phyloP scores from a whole-genome alignment of 2,888 invertebrate genomes.

The Synergus laeviventris region DNA sequence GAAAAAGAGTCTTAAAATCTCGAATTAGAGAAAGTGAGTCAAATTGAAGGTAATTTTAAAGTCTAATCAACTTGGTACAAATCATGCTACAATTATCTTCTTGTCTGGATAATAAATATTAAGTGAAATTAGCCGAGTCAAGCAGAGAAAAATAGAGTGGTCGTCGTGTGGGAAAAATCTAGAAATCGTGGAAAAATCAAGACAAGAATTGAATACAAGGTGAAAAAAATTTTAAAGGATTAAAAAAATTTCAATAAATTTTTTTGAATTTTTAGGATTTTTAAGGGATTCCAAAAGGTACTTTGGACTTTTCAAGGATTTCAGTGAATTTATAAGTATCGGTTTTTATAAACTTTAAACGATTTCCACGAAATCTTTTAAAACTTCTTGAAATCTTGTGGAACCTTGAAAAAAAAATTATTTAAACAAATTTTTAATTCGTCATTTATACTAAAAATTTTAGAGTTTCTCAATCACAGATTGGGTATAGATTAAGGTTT shows the following conservation, averaged over 20 bases:
- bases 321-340: no score
- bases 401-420: background rate
- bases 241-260: no score
- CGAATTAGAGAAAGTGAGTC: background rate
- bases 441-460: background rate
- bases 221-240: no score
- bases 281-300: no score
- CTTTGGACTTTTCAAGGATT: no score
- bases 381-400: no score
- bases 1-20: background rate
- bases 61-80: constrained; percentile 1
- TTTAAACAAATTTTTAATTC: background rate
- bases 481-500: constrained; percentile 1
- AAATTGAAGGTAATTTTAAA: background rate
- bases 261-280: no score
- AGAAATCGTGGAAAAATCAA: no score
- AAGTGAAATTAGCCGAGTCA: background rate
- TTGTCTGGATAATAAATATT: background rate
- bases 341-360: no score
- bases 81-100: background rate
- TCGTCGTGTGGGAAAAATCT: no score
- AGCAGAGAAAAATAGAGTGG: background rate
- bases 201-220: no score
- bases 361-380: no score
- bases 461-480: background rate